Percentiles rank a stretch among this genome's conserved stretches.
Conservation (phyloP, 2,797 vertebrate species). For the Pagetopsis macropterus region DNA sequence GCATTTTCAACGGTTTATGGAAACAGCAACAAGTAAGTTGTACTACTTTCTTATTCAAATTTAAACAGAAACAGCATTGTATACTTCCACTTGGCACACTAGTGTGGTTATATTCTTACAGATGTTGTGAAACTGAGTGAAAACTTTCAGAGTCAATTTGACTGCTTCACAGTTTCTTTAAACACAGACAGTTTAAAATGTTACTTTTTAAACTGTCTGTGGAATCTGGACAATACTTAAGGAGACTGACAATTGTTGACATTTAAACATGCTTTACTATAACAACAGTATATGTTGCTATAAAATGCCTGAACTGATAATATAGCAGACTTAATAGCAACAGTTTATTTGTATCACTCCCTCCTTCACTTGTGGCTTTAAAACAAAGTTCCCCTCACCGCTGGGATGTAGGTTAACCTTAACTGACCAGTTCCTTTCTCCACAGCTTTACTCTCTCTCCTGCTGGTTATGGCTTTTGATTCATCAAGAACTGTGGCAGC, state of each 20-base stretch:
- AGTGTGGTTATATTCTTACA: constrained; percentile 16
- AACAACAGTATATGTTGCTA: neutral
- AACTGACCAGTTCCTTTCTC: constrained; percentile 65
- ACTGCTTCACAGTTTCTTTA: neutral
- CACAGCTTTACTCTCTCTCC: constrained; percentile 75
- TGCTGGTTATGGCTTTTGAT: constrained; percentile 75
- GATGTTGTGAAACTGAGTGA: constrained; percentile 38
- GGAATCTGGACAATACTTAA: neutral
- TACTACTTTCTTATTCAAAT: neutral
- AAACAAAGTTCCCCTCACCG: constrained; percentile 39
- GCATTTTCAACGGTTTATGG: constrained; percentile 73
- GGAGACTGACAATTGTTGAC: neutral
- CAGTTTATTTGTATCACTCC: constrained; percentile 28
- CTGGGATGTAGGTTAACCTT: constrained; percentile 51
- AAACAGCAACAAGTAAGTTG: constrained; percentile 80
- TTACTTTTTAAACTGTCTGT: neutral
- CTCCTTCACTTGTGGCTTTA: constrained; percentile 52
- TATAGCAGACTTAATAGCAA: neutral
- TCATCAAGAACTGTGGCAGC: constrained; percentile 58
- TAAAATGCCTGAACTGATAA: neutral
- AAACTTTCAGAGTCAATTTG: constrained; percentile 11
- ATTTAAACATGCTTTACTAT: neutral
- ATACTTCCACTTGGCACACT: constrained; percentile 11
- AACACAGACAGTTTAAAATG: neutral
- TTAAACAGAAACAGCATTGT: neutral